phyloP scores from a whole-genome alignment of 2,888 invertebrate species.

The Mythimna ferrago region DNA sequence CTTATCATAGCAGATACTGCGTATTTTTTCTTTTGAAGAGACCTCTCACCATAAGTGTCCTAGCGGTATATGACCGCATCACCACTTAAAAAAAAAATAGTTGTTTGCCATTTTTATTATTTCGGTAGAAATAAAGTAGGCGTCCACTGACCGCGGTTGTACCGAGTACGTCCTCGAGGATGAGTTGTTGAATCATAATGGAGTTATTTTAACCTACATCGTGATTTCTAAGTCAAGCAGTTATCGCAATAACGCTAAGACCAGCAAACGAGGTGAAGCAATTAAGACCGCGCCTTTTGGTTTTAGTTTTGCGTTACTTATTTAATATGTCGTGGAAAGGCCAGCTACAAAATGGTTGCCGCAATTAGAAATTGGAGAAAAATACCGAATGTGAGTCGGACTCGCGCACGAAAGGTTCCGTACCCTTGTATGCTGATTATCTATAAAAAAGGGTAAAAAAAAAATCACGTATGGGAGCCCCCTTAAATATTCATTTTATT shows the following conservation, averaged over 20 bases:
- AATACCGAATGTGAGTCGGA: background rate
- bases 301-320: background rate
- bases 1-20: background rate
- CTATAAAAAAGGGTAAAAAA: no score
- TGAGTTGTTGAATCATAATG: conserved; percentile 15
- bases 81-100: background rate
- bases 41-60: no score
- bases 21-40: background rate
- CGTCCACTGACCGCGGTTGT: conserved; percentile 13
- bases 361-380: background rate
- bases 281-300: background rate
- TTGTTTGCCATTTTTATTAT: background rate
- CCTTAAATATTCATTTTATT: no score
- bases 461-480: no score
- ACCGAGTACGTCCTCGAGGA: conserved; percentile 31
- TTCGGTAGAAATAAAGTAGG: conserved; percentile 14
- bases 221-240: conserved; percentile 25
- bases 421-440: no score
- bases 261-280: background rate
- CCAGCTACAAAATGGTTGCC: background rate
- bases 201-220: conserved; percentile 34
- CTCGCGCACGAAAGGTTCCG: no score
- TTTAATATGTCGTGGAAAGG: background rate
- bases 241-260: background rate
- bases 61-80: background rate